phyloP scores from a whole-genome alignment of 23 tunicate genomes.

The Trididemnum miniatum region DNA sequence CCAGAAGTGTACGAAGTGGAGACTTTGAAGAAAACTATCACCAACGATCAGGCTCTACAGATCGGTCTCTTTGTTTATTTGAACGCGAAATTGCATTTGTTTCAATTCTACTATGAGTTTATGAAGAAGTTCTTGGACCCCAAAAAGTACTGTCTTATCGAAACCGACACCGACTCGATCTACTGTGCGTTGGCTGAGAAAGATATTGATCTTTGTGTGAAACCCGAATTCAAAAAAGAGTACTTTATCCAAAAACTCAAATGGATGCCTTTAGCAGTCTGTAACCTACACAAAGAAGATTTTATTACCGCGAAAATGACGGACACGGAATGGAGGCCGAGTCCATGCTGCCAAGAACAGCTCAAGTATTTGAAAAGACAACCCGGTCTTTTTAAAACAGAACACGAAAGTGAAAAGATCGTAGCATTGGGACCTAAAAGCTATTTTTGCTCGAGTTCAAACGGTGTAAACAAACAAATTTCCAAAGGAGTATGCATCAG shows the following conservation, averaged over 20 bases:
- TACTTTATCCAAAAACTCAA: background rate
- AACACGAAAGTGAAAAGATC: background rate
- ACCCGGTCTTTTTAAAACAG: background rate
- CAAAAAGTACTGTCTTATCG: background rate
- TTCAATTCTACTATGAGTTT: constrained; percentile 9
- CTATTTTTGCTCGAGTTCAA: background rate
- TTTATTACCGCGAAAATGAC: background rate
- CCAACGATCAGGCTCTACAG: background rate
- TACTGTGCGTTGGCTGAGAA: background rate
- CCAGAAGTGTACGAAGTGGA: constrained; percentile 16
- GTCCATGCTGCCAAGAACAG: background rate
- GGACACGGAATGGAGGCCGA: background rate
- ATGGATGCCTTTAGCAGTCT: background rate
- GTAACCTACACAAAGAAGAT: background rate
- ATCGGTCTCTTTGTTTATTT: background rate
- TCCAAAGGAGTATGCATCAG: background rate
- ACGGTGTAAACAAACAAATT: background rate
- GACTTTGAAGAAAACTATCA: background rate
- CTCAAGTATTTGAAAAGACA: background rate
- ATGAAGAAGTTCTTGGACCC: background rate
- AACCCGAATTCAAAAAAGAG: background rate
- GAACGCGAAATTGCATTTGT: constrained; percentile 9
- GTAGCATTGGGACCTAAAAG: background rate
- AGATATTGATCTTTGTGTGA: background rate
- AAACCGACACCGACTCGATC: constrained; percentile 16